Evolutionary conservation across 2,888 invertebrate species (phyloP), one percentile per base, ranked within the genome.

Genomic region (Oxyscelio sp.): DNA sequence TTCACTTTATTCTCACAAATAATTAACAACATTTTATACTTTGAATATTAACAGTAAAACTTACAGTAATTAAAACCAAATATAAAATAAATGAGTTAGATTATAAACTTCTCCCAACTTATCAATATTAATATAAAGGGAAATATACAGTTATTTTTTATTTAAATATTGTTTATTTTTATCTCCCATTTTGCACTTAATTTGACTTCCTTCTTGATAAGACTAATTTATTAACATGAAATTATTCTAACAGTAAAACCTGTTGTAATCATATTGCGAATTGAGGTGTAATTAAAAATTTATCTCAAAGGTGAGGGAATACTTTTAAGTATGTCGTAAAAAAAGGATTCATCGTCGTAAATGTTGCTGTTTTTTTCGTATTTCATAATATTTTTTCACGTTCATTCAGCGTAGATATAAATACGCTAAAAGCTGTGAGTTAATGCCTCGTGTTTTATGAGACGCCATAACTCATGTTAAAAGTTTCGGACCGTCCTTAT

Each of bases 381-480:
- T 38, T 56, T 24, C 15, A 24, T 34, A 52, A 45, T 13, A 45
- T 75, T 65, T 65, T 74, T 63, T 56, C 75, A 19, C 31, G 34
- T 50, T 58, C 66, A 48, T 58, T 48, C 40, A 11, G 17, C 17
- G 24, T 43, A 17, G 66, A 31, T 40, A 77, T 59, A 77, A 77
- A 77, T 77, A 59, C 77, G 66, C 61, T 70, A 68, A 70, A 68
- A 61, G 78, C 66, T 24, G 24, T 40, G 52, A 50, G 52, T 45
- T 71, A 63, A 63, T 73, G 59, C 58, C 40, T 45, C 11, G 40
- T 58, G 45, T 74, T 81, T 81, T 81, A 81, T 61, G 65, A 56
- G 66, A 31, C 45, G 34, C 27, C 74, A 70, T 81, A 73, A 81
- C 45, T 81, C 73, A 81, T 50, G 61, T 61, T 66, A 56, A 74